Base-by-base conservation (phyloP, 2,113 vertebrate genomes). In the Melospiza georgiana region DNA sequence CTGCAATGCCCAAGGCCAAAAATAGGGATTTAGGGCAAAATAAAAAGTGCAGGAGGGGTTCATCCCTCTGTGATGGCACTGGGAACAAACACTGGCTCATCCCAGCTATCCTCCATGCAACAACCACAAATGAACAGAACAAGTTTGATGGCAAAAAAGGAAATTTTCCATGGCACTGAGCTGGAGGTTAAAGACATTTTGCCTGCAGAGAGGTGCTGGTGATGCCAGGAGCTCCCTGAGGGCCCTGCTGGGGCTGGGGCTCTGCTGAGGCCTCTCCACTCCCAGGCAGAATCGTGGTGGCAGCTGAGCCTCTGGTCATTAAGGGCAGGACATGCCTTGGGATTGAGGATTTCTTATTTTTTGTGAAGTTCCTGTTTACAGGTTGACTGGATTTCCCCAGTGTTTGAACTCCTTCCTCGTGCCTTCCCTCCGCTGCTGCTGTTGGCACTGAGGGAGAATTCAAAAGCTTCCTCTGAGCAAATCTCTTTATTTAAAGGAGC, bases 401-500 rank as follows among this genome's bases (percentile, higher is more conserved):
- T 2, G 43, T 84, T 95, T 94, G 93, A 96, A 93, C 82, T 90
- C 31, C 87, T 85, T 69, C 24, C 24, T 87, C 68, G 30, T 4
- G 27, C 63, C 1, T 3, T 57, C 68, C 55, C 91, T 95, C 33
- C 0, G 1, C 83, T 37, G 76, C 88, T 81, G 46, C 89, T 81
- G 41, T 83, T 52, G 59, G 39, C 67, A 51, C 72, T 4, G 65
- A 63, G 81, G 20, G 83, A 54, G 65, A 77, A 90, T 84, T 95
- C 44, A 95, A 63, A 84, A 84, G 92, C 93, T 97, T 97, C 95
- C 95, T 95, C 92, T 90, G 72, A 94, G 76, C 68, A 78, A 94
- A 75, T 41, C 21, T 28, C 44, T 93, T 59, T 22, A 81, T 93
- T 94, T 75, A 81, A 90, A 91, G 39, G 81, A 77, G 81, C 13